These are phyloP conservation scores for Cercopithecus diana DNA, from an alignment of 2,797 vertebrate genomes.

Conservation along the genomic window DNA sequence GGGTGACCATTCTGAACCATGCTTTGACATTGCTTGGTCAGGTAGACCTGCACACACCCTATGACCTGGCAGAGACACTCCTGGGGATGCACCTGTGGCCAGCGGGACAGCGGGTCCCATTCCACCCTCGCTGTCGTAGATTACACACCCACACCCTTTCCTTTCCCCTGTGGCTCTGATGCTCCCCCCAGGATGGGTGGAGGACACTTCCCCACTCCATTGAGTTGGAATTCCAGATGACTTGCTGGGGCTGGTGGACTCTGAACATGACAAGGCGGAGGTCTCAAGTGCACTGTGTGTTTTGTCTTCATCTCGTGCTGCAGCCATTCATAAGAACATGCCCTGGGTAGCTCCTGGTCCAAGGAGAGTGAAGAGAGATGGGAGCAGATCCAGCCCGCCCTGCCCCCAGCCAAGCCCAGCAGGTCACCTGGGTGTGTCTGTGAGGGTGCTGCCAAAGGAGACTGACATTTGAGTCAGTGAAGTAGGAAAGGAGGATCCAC, in stretches of 20 bases:
- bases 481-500: neutral
- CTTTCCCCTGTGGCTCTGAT: too few relatives aligned
- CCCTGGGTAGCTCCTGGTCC: neutral
- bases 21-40: too few relatives aligned
- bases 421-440: neutral
- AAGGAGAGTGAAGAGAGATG: too few relatives aligned
- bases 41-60: rapidly evolving
- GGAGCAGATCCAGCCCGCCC: too few relatives aligned
- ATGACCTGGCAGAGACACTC: neutral
- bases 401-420: neutral
- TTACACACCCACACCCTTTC: too few relatives aligned
- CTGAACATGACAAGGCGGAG: rapidly evolving
- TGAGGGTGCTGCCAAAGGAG: neutral
- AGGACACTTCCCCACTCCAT: rapidly evolving
- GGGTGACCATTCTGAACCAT: neutral
- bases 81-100: too few relatives aligned
- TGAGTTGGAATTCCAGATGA: neutral
- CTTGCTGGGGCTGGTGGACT: neutral
- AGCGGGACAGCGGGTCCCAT: rapidly evolving
- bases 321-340: rapidly evolving
- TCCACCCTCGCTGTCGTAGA: too few relatives aligned
- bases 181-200: rapidly evolving
- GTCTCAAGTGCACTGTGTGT: rapidly evolving
- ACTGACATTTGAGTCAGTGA: neutral
- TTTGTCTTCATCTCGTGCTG: neutral